Conservation (phyloP, 2,113 vertebrate genomes). For the Glaucomys volans region DNA sequence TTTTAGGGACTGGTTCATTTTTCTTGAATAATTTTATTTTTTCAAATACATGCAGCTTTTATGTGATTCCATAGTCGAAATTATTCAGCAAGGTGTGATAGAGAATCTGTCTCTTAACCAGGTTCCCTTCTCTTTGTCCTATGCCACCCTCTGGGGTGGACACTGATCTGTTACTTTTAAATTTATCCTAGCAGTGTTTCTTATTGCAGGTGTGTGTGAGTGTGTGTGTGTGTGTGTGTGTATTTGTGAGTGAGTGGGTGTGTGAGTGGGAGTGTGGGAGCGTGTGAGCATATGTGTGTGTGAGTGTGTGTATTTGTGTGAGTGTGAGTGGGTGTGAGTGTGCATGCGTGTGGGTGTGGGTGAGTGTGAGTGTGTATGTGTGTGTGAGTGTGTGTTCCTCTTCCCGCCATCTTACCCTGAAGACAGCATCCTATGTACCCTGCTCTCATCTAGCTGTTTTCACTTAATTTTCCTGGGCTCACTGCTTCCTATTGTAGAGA, state of each 20-base stretch:
- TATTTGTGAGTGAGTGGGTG: not conserved
- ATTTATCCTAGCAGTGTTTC: not conserved
- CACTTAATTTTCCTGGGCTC: not conserved
- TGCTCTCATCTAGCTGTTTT: not conserved
- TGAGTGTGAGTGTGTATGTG: not conserved
- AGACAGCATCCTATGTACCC: not conserved
- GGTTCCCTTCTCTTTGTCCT: not conserved
- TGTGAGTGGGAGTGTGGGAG: too few relatives aligned
- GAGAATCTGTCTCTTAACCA: not conserved
- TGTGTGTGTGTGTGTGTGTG: not conserved
- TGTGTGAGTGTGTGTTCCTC: not conserved
- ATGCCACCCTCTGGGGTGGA: not conserved
- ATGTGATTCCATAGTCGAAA: not conserved
- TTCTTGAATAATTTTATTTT: constrained; percentile 19
- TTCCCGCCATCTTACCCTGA: not conserved
- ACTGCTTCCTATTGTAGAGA: not conserved
- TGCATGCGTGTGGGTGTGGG: not conserved
- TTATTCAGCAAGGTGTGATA: not conserved
- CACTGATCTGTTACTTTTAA: not conserved
- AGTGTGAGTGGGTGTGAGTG: not conserved
- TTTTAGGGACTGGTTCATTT: not conserved
- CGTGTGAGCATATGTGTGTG: too few relatives aligned
- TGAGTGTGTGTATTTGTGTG: too few relatives aligned
- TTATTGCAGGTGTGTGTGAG: not conserved
- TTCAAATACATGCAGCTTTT: not conserved